Percentiles rank a stretch among this genome's conserved stretches.
Conservation (phyloP, 1,140 invertebrate species). For the Pectinophora gossypiella region DNA sequence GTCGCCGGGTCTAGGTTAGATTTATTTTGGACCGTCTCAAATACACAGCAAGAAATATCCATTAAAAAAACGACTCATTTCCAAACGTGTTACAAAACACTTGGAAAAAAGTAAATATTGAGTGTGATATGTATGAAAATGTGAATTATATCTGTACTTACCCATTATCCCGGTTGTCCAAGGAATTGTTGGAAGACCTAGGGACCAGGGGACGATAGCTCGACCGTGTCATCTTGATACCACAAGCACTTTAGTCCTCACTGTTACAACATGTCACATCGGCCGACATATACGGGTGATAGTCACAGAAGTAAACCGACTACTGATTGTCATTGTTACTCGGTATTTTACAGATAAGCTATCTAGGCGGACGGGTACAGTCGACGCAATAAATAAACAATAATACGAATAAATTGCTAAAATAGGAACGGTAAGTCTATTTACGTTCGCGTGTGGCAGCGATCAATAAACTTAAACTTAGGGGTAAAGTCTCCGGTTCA, state of each 20-base stretch:
- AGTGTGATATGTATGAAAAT: no score
- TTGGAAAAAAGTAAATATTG: no score
- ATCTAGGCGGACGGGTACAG: constrained; percentile 16
- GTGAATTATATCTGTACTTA: no score
- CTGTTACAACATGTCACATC: background rate
- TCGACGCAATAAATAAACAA: background rate
- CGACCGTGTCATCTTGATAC: constrained; percentile 53
- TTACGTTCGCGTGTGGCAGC: constrained; percentile 30
- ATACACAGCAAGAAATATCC: no score
- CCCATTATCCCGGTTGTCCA: constrained; percentile 54
- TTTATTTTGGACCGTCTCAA: no score
- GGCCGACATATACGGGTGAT: constrained; percentile 30
- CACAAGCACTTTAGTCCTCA: background rate
- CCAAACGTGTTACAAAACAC: no score
- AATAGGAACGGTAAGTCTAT: constrained; percentile 24
- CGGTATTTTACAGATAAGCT: constrained; percentile 27
- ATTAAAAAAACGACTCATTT: no score
- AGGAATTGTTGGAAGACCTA: constrained; percentile 53
- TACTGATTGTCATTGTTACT: constrained; percentile 43
- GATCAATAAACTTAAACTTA: constrained; percentile 57
- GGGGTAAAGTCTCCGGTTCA: constrained; percentile 54
- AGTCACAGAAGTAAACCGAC: constrained; percentile 27
- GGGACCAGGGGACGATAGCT: constrained; percentile 61
- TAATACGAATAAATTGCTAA: constrained; percentile 27
- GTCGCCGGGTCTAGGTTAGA: no score